Base-by-base conservation (phyloP, 2,113 vertebrate genomes). In the Anhinga anhinga region DNA sequence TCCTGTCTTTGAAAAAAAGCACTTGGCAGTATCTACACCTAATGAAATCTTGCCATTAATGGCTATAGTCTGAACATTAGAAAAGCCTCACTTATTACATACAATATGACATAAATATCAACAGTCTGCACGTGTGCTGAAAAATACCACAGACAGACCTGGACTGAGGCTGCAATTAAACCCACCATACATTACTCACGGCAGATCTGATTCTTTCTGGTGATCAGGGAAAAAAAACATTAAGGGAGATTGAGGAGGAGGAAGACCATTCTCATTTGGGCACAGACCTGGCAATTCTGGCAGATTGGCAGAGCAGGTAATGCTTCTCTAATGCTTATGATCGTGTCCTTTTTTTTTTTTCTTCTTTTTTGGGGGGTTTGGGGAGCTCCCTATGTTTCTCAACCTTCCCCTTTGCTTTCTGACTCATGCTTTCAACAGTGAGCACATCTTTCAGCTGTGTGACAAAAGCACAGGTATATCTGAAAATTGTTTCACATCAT, bases 351-450 rank as follows among this genome's bases (percentile, higher is more conserved):
- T 7, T 10, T 32, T 52, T 15, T 29, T 36, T 47, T 19, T 20
- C 23, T 22, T 25, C 13, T 25, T 50, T 50, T 50, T 15, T 13
- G 7, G 9, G 4, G 11, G 4, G 8, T 22, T 6, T 44, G 44
- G 44, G 44, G 13, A 3, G 5, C 10, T 66, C 19, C 21, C 27
- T 55, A 1, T 21, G 7, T 42, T 90, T 61, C 52, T n/a, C 55
- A 55, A 5, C 49, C 16, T 74, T 47, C 25, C 22, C 32, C 34
- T 36, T 86, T 42, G 23, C 45, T 45, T 81, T 71, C n/a, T 40
- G 34, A 4, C 65, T 71, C 10, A 4, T 0, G 1, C 19, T 55
- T 45, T 42, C 26, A 30, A 14, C 22, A 53, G 21, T 0, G 3
- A 53, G 27, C 10, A 4, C n/a, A 11, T 21, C 26, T 53, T 70